Base-by-base conservation (phyloP, 2,113 vertebrate genomes). In the Phoxinus phoxinus region DNA sequence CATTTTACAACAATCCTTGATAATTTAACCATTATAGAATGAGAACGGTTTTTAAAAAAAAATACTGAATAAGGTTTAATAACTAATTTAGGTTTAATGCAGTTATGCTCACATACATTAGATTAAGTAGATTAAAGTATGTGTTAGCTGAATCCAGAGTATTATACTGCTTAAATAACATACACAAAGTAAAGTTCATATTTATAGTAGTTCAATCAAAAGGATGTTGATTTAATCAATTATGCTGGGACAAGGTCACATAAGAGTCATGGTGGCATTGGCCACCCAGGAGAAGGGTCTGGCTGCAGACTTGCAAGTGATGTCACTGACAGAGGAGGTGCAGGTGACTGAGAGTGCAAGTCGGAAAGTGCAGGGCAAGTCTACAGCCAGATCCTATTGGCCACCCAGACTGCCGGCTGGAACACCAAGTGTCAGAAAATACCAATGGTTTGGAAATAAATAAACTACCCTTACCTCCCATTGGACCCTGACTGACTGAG, bases 381-480 rank as follows among this genome's bases (percentile, higher is more conserved):
- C 19, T 56, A 19, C 19, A 23, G 6, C 53, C 53, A 56, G 53
- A 23, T 23, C 19, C 19, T 23, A 56, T 56, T 56, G 19, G 19
- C 30, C 7, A 10, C 32, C 65, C 17, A 21, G 8, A 10, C 2
- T 69, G 65, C 32, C 8, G 7, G 65, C 30, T 69, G 30, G 32
- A 37, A 3, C 19, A 69, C 65, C 65, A 17, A 69, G 17, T 4
- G 19, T 35, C 65, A 35, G 17, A 35, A 69, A 10, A 37, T 21
- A 69, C 17, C 19, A 69, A 35, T 21, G 32, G 7, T 69, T 69
- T 35, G 7, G 30, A 19, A 67, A 69, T 19, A 21, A 51, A 67
- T 30, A 69, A 69, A 74, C 71, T 21, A 74, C 23, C 3, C 91
- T 35, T 93, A 99, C 97, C 96, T 97, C 95, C 98, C 98, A 99